These are phyloP conservation scores for Rhynchonycteris naso DNA, from an alignment of 2,797 vertebrate genomes.

Conservation along the genomic window DNA sequence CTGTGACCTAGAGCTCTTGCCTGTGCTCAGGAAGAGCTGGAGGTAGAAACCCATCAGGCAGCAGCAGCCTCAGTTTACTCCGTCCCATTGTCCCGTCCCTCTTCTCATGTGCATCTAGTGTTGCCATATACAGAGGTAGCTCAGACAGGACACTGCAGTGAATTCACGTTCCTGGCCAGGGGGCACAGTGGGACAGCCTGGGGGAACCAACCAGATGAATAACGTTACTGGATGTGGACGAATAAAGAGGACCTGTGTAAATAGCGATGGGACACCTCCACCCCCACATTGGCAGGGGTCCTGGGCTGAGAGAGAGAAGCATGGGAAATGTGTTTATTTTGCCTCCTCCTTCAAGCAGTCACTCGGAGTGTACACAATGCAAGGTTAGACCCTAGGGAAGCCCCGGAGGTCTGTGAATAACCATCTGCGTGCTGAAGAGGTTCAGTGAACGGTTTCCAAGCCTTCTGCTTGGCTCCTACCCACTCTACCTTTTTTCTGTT, in stretches of 20 bases:
- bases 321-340: slow-evolving; percentile 56
- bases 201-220: slow-evolving; percentile 8
- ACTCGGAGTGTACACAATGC: not conserved
- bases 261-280: not conserved
- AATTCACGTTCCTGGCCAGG: not conserved
- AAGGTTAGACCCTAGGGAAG: not conserved
- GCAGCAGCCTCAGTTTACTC: not conserved
- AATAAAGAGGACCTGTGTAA: slow-evolving; percentile 22
- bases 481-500: not conserved
- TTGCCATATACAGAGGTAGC: not conserved
- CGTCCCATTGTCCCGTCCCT: not conserved
- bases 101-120: not conserved
- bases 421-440: not conserved
- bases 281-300: slow-evolving; percentile 38
- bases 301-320: slow-evolving; percentile 43
- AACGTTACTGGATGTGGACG: rapidly evolving
- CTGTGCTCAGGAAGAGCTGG: not conserved
- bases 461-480: not conserved
- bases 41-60: not conserved
- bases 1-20: not conserved
- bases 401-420: not conserved
- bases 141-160: not conserved
- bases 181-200: not conserved
- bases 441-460: slow-evolving; percentile 47
- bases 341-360: slow-evolving; percentile 12